These are phyloP conservation scores for Adelphocoris suturalis DNA, from an alignment of 2,888 invertebrate genomes.

Conservation along the genomic window DNA sequence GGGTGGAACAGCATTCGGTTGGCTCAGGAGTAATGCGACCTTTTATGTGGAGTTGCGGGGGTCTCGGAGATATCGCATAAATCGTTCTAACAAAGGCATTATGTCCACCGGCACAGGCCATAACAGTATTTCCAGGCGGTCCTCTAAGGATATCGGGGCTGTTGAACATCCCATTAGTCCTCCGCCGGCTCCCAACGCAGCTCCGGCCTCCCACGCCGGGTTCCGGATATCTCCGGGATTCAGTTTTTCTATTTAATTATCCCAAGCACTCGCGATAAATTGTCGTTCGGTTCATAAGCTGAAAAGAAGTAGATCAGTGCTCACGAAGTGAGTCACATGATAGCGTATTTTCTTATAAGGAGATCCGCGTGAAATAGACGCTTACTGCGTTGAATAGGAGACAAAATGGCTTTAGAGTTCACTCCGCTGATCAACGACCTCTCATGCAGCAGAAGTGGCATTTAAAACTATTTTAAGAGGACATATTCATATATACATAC, in stretches of 20 bases:
- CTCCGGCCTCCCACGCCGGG: slow-evolving; percentile 1
- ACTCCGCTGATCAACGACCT: no score
- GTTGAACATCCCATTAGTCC: slow-evolving; percentile 48
- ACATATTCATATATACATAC: no score
- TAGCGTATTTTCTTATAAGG: no score
- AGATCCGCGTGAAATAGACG: no score
- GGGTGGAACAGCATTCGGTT: background rate
- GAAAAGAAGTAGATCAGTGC: no score
- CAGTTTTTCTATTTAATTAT: background rate
- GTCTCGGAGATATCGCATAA: background rate
- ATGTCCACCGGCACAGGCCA: slow-evolving; percentile 5
- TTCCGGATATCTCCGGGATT: background rate
- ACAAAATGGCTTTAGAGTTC: no score
- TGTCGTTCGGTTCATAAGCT: background rate
- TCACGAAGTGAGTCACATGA: no score
- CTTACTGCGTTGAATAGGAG: no score
- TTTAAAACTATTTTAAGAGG: no score
- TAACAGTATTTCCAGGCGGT: slow-evolving; percentile 36
- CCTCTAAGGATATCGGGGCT: background rate
- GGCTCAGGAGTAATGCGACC: background rate
- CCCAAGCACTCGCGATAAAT: background rate
- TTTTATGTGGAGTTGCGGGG: slow-evolving; percentile 11
- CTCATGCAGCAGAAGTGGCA: no score
- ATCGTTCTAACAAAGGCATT: slow-evolving; percentile 57
- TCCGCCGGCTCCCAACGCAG: background rate